These are phyloP conservation scores for Mesorhabditis belari DNA, from an alignment of 2,888 invertebrate species.

Conservation along the genomic window DNA sequence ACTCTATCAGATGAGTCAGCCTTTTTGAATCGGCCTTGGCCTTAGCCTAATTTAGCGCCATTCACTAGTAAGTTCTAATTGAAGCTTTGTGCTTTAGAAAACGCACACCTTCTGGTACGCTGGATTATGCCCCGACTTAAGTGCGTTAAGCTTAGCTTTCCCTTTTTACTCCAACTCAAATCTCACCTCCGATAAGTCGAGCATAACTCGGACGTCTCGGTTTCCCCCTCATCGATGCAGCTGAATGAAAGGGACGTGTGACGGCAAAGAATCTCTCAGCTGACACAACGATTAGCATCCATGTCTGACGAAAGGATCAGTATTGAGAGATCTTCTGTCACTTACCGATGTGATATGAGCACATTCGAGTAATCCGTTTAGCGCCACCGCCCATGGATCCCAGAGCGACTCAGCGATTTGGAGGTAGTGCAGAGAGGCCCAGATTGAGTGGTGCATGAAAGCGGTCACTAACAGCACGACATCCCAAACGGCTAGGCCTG, in stretches of 20 bases:
- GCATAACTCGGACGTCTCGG: constrained; percentile 20
- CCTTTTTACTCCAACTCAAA: neutral
- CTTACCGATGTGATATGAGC: constrained; percentile 37
- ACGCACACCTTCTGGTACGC: too few species aligned
- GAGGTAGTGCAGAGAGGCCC: constrained; percentile 25
- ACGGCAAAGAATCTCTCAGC: constrained; percentile 39
- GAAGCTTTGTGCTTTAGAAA: too few species aligned
- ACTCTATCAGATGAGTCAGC: too few species aligned
- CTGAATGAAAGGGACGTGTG: constrained; percentile 30
- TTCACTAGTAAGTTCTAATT: too few species aligned
- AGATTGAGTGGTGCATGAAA: constrained; percentile 32
- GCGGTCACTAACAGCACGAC: constrained; percentile 30
- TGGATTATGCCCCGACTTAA: neutral
- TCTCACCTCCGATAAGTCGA: constrained; percentile 16
- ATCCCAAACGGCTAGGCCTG: constrained; percentile 26
- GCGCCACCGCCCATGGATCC: constrained; percentile 19
- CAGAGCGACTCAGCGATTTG: constrained; percentile 16
- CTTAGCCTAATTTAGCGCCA: too few species aligned
- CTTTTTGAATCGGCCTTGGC: too few species aligned
- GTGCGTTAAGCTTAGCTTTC: neutral
- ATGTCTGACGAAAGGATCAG: constrained; percentile 25
- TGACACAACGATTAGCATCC: constrained; percentile 40
- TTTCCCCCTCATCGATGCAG: constrained; percentile 11
- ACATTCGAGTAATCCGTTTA: constrained; percentile 32
- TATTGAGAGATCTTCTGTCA: neutral